Evolutionary conservation across 2,888 invertebrate genomes (phyloP).

Genomic region (Fabriciana adippe): DNA sequence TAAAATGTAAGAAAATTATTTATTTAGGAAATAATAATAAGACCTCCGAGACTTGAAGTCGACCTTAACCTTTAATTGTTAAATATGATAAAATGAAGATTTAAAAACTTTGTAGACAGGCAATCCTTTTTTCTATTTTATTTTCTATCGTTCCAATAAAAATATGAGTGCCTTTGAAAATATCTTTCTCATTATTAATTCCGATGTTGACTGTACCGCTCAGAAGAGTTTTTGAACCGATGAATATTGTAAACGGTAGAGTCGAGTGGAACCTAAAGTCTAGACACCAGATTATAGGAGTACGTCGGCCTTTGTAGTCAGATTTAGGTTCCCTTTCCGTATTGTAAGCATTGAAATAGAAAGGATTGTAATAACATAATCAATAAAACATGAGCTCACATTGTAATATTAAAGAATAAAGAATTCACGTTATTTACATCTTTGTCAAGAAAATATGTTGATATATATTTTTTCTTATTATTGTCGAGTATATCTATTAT

Average conservation of each 20-base stretch:
- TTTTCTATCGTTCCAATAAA: conserved; percentile 4
- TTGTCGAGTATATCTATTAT: too few species aligned
- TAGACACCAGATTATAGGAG: conserved; percentile 40
- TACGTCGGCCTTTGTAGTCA: conserved; percentile 35
- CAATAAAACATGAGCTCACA: conserved; percentile 26
- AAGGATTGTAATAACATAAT: conserved; percentile 22
- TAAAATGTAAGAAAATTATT: conserved; percentile 1
- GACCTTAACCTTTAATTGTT: not conserved
- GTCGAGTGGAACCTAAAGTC: conserved; percentile 33
- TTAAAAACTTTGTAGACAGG: not conserved
- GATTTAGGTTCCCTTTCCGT: conserved; percentile 31
- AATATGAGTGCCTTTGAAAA: conserved; percentile 2
- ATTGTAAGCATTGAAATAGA: conserved; percentile 24
- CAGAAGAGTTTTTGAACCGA: conserved; percentile 38
- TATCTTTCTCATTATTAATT: conserved; percentile 17
- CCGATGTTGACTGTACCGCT: conserved; percentile 28
- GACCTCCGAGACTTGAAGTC: not conserved
- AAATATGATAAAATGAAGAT: not conserved
- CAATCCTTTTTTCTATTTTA: not conserved
- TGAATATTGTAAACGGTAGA: conserved; percentile 38
- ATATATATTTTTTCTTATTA: too few species aligned
- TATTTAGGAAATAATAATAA: not conserved
- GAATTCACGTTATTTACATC: too few species aligned
- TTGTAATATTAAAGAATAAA: conserved; percentile 13
- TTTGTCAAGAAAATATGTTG: too few species aligned